Base-by-base conservation (phyloP, 2,113 vertebrate genomes). In the Etheostoma cragini region DNA sequence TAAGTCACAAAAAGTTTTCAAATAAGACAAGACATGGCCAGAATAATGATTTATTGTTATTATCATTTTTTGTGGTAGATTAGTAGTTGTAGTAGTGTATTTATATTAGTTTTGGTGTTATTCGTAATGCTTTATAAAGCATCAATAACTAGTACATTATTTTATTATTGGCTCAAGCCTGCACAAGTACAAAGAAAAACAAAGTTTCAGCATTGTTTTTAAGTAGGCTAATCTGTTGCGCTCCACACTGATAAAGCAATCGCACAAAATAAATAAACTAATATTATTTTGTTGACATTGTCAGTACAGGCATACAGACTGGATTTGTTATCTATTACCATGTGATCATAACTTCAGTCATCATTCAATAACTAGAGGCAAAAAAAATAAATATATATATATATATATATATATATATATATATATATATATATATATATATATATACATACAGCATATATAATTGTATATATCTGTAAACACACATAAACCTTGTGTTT, bases 1-100 rank as follows among this genome's bases (percentile, higher is more conserved):
- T 21, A 65, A 68, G 64, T 78, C 47, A 68, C 8, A 63, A 45
- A 61, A 64, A 46, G 75, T 83, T 13, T 56, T 80, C 2, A 50
- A 47, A 54, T 64, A 46, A 66, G 10, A 52, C 17, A 42, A 30
- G 13, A 15, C 50, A 17, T 42, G n/a, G 33, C 16, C 13, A 16
- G 16, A 19, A 73, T 17, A 63, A 38, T 2, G 15, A 38, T 17
- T 6, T 33, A 21, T 33, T 42, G 6, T n/a, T 6, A 45, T 45
- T 14, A 15, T 6, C 12, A 6, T 33, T 26, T 62, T 45, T n/a
- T 62, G 19, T 21, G 24, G 50, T 21, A 53, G 33, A 54, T 1
- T n/a, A 66, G 30, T 16, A 46, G 5, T 50, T 15, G 45, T 60
- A 49, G n/a, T 26, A 30, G 10, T 42, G 33, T 30, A 30, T n/a